Percentiles rank a stretch among this genome's conserved stretches.
phyloP scores from a whole-genome alignment of 2,888 invertebrate species.

The Pseudanteris insignis region DNA sequence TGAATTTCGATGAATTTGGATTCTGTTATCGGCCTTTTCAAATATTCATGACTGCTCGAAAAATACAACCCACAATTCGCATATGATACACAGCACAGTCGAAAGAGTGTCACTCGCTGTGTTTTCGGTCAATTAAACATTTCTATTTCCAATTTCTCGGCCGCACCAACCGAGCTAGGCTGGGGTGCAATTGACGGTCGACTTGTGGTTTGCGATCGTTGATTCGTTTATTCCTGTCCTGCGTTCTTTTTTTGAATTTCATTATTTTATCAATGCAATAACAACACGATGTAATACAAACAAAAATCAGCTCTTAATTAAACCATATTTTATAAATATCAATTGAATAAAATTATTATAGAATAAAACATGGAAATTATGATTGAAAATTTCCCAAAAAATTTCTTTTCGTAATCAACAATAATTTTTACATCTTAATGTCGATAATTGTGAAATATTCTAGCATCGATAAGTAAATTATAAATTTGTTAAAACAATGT shows the following conservation, averaged over 20 bases:
- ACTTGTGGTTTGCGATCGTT: constrained; percentile 62
- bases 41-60: constrained; percentile 38
- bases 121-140: constrained; percentile 64
- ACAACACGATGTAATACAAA: constrained; percentile 12
- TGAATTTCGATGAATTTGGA: constrained; percentile 14
- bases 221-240: constrained; percentile 62
- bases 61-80: constrained; percentile 35
- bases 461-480: too few relatives aligned
- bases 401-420: too few relatives aligned
- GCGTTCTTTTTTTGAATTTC: constrained; percentile 40
- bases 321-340: too few relatives aligned
- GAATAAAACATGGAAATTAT: too few relatives aligned
- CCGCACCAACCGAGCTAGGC: constrained; percentile 48
- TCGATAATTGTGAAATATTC: too few relatives aligned
- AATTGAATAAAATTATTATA: too few relatives aligned
- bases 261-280: constrained; percentile 24
- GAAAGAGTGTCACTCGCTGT: constrained; percentile 50
- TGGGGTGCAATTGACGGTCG: constrained; percentile 55
- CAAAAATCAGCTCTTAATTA: constrained; percentile 8
- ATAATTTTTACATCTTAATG: too few relatives aligned
- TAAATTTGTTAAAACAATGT: too few relatives aligned
- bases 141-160: constrained; percentile 64
- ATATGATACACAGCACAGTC: constrained; percentile 23
- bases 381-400: too few relatives aligned
- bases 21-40: constrained; percentile 31